Base-by-base conservation (phyloP, 2,113 vertebrate genomes). In the Capreolus pygargus region DNA sequence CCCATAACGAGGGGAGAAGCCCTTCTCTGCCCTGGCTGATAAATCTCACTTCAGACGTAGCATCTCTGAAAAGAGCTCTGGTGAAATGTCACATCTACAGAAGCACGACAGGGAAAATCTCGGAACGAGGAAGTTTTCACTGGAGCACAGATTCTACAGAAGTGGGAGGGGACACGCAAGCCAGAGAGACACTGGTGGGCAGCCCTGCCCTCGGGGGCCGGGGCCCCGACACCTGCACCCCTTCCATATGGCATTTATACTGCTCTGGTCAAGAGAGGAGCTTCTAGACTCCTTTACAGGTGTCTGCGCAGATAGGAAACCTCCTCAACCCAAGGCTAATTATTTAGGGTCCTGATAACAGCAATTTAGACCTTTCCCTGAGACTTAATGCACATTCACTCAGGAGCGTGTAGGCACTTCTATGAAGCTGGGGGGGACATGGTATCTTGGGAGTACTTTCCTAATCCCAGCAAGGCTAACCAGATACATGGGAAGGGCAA, bases 371-470 rank as follows among this genome's bases (percentile, higher is more conserved):
- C 2, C 43, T 58, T 30, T 82, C 33, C 58, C 33, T 52, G 19
- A 9, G 52, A 14, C 19, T 92, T 33, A 43, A 33, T 95, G 2
- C 6, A 92, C 89, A 99, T 99, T 99, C 92, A 99, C 99, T 98
- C 94, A 99, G 98, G 76, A 99, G 83, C 98, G 98, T 97, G 97
- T 97, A 89, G 99, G 95, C 91, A 98, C 98, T 85, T 97, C 97
- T 61, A 98, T 99, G 96, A 99, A 99, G 55, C 99, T 98, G 84
- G 25, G 90, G 16, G 0, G 99, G 98, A 96, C 98, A 61, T 4
- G 99, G 88, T 1, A 98, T 99, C 82, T 99, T 99, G 96, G 96
- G 99, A 99, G 95, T 99, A 99, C 92, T 99, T 99, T 23, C 67
- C 67, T 74, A 74, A 99, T 13, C 99, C 99, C 99, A 89, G 11